Evolutionary conservation across 2,888 invertebrate genomes (phyloP).

Genomic region (Euzophera pinguis): DNA sequence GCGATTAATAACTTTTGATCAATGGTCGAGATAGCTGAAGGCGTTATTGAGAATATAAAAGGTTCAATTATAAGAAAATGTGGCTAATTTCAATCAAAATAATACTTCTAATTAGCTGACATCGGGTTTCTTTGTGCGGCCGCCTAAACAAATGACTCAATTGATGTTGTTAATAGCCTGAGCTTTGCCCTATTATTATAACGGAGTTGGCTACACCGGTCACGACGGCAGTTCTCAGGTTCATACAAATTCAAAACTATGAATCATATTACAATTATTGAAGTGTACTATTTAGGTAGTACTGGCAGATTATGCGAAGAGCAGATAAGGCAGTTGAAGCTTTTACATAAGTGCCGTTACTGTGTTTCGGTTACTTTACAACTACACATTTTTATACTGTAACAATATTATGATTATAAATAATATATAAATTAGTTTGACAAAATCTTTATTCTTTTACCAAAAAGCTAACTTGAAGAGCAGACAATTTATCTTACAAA

Average conservation of each 20-base stretch:
- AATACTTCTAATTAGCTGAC: constrained; percentile 74
- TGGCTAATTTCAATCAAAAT: constrained; percentile 75
- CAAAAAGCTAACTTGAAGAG: no score
- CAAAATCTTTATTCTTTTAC: no score
- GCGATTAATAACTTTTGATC: constrained; percentile 63
- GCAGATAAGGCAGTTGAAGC: no score
- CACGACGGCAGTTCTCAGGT: constrained; percentile 40
- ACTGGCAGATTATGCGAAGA: no score
- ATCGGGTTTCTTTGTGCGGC: constrained; percentile 65
- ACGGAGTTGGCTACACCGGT: constrained; percentile 39
- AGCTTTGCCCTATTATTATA: constrained; percentile 47
- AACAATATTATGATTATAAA: no score
- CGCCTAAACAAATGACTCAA: constrained; percentile 72
- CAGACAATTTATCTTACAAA: no score
- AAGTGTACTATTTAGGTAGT: neutral
- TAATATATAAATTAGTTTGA: no score
- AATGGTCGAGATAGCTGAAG: constrained; percentile 46
- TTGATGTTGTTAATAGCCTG: constrained; percentile 68
- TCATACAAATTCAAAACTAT: constrained; percentile 21
- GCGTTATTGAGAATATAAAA: constrained; percentile 58
- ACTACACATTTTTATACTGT: no score
- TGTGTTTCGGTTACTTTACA: no score
- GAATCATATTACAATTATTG: constrained; percentile 23
- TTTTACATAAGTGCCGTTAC: no score
- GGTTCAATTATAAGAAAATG: constrained; percentile 72